Conservation (phyloP, 30 jellyfish, hydroid and myxozoan species). For the Hydra vulgaris region DNA sequence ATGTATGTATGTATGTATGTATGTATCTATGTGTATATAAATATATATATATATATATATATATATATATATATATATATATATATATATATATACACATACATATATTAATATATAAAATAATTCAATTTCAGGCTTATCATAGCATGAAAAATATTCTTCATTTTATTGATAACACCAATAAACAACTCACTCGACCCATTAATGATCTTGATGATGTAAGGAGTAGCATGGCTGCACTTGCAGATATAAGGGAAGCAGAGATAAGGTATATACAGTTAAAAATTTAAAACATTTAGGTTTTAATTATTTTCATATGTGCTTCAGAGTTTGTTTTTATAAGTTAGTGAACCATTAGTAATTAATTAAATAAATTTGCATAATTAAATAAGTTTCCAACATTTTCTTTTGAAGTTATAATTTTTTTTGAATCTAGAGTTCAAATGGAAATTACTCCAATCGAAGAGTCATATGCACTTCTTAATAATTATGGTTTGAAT, state of each 20-base stretch:
- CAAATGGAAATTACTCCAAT: constrained; percentile 80
- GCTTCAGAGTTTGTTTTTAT: too few species aligned
- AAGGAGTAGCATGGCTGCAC: constrained; percentile 77
- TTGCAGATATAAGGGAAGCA: constrained; percentile 75
- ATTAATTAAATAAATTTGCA: too few species aligned
- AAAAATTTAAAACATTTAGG: neutral
- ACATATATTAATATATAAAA: too few species aligned
- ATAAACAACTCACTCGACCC: constrained; percentile 53
- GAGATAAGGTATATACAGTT: constrained; percentile 44
- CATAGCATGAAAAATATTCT: constrained; percentile 66
- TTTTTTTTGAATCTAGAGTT: constrained; percentile 21
- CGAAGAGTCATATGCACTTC: constrained; percentile 72
- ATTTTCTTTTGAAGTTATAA: neutral
- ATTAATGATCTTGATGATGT: constrained; percentile 86
- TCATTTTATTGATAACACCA: constrained; percentile 54
- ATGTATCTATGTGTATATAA: too few species aligned
- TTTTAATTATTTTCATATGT: too few species aligned
- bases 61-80: too few species aligned
- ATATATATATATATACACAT: too few species aligned
- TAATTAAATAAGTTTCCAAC: neutral
- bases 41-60: too few species aligned
- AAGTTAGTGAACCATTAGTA: too few species aligned
- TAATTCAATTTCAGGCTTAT: constrained; percentile 63
- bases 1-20: too few species aligned
- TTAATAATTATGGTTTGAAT: constrained; percentile 54